Conservation (phyloP, 30 jellyfish, hydroid and myxozoan species). For the Hydractinia symbiolongicarpus region DNA sequence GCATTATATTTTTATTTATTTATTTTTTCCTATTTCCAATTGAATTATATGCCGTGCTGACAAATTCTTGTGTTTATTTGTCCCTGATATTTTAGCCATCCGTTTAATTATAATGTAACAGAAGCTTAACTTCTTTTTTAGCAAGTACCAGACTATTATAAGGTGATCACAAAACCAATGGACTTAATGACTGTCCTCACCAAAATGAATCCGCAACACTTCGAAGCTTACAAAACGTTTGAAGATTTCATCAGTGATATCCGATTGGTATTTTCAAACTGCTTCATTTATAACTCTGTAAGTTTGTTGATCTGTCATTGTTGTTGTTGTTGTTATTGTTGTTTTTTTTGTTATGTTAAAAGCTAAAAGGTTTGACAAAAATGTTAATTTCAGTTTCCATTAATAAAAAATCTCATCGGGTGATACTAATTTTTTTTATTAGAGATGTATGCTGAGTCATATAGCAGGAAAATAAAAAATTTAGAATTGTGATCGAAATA, state of each 20-base stretch:
- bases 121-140: background rate
- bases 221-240: constrained; percentile 44
- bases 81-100: too few relatives aligned
- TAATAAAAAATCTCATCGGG: too few relatives aligned
- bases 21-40: background rate
- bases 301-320: background rate
- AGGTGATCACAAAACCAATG: constrained; percentile 84
- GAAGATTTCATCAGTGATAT: constrained; percentile 65
- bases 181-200: constrained; percentile 69
- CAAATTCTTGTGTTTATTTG: too few relatives aligned
- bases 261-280: constrained; percentile 62
- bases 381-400: background rate
- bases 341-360: background rate
- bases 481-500: too few relatives aligned
- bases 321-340: background rate
- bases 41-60: too few relatives aligned
- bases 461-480: too few relatives aligned
- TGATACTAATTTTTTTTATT: too few relatives aligned
- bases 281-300: constrained; percentile 79
- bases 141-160: constrained; percentile 85
- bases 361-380: too few relatives aligned
- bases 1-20: too few relatives aligned
- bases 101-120: background rate
- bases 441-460: too few relatives aligned
- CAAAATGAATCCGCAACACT: constrained; percentile 55